Evolutionary conservation across 1,140 invertebrate species (phyloP), one percentile per base, ranked within the genome.

Genomic region (Portunus trituberculatus): DNA sequence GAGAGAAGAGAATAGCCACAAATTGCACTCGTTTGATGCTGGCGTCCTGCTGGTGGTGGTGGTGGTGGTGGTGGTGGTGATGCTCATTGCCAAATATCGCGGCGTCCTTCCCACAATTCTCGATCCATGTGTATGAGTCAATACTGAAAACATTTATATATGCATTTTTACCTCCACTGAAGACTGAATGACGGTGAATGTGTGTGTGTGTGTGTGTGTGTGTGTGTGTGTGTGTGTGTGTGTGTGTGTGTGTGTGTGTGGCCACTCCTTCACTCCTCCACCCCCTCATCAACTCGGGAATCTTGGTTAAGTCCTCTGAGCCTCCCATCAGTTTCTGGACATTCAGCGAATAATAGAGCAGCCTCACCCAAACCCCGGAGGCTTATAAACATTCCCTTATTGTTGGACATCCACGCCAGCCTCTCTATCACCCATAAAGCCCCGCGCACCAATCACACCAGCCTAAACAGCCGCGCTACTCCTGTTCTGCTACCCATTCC

Each of bases 191-290:
- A 28, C 25, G n/a, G 82, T 89, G 87, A 48, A 39, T 46, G 87
- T 89, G 87, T 45, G 87, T 89, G 87, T 89, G 87, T 45, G 87
- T 89, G 87, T 89, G 87, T 45, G 87, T 45, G 32, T 45, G 87
- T 89, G 87, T 89, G 87, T 89, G 87, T 89, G 87, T 89, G 87
- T 89, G 87, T 89, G 87, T 89, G 87, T 89, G 87, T 89, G 87
- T 89, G 87, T 89, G 87, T 45, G 87, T 89, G 45, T 89, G 87
- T 89, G 87, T 89, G 45, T 89, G 87, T 89, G 39, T 89, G 87
- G 87, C 39, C 31, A 16, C 84, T 87, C 84, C 84, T 87, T 87
- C 39, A 39, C 84, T 25, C 83, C n/a, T n/a, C 39, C 67, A 76
- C 89, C 59, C n/a, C 52, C 59, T 59, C 46, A 45, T 91, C 46